phyloP scores from a whole-genome alignment of 2,888 invertebrate genomes.

The Tricholauxania praeusta region DNA sequence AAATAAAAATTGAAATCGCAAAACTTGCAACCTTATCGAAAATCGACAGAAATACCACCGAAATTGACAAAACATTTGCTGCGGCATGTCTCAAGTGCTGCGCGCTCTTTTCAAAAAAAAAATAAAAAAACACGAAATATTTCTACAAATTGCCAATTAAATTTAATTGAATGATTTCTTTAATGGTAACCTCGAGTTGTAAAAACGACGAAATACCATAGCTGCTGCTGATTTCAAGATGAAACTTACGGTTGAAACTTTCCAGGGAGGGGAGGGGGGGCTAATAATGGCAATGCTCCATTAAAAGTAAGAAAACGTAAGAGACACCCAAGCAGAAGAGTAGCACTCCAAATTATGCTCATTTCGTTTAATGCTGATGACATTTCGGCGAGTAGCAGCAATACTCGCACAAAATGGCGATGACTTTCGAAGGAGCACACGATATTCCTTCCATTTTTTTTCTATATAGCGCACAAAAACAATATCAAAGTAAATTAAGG shows the following conservation, averaged over 20 bases:
- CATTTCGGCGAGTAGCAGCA: conserved; percentile 24
- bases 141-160: conserved; percentile 34
- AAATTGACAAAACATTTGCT: no score
- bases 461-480: neutral
- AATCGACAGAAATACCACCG: neutral
- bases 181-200: no score
- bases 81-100: no score
- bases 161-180: conserved; percentile 34
- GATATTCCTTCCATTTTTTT: no score
- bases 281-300: no score
- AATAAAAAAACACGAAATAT: neutral
- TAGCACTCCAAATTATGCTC: conserved; percentile 35
- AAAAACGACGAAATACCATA: no score
- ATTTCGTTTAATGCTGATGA: conserved; percentile 42
- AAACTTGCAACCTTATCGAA: conserved; percentile 1
- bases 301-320: no score
- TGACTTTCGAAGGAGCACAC: conserved; percentile 7
- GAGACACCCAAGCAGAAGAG: neutral
- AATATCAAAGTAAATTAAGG: neutral
- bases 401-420: conserved; percentile 36
- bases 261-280: no score
- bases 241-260: no score
- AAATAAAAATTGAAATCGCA: conserved; percentile 1
- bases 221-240: no score
- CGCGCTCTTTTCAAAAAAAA: neutral